Evolutionary conservation across 1,140 invertebrate species (phyloP), one percentile per base, ranked within the genome.

Genomic region (Leptinotarsa texana): DNA sequence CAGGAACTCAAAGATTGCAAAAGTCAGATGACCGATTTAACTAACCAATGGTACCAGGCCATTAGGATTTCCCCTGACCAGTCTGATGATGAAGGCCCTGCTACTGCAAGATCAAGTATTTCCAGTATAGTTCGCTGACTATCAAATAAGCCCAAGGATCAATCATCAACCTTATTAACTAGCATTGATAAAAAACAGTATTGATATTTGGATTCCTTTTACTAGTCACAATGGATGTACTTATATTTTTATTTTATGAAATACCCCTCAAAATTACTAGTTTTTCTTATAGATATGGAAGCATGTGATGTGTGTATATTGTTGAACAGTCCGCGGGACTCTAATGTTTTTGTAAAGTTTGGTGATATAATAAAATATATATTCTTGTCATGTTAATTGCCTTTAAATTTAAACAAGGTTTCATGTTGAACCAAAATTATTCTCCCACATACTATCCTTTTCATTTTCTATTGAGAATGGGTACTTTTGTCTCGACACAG

Each of bases 21-120:
- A 83, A 96, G 93, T 66, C 96, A 98, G 87, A 98, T 98, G 96
- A 95, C 94, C 6, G 94, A 96, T 86, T 87, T 98, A 65, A 97
- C 96, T 2, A 97, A 97, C 84, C 94, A 98, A 84, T 98, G 96
- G 96, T 98, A 98, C 87, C 95, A 98, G 84, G 96, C 95, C 0
- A 95, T 97, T 74, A 88, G 95, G 73, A 93, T 95, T 81, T 93
- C 93, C 74, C 92, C 93, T 1, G 85, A 91, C 61, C 92, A 95
- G 80, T 90, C 89, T 17, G 90, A 91, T 73, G 90, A 91, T 63
- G 91, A 92, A 77, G 77, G 74, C 18, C 77, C 75, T 17, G 81
- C 78, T 27, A 84, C 83, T 17, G 82, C 79, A 65, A 66, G 83
- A 71, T 83, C 83, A 1, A 85, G 83, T 78, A 85, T 85, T 75